Percentiles rank a stretch among this genome's conserved stretches.
These are phyloP conservation scores for Crossaster papposus DNA, from an alignment of 53 echinoderm and acorn worm genomes.

Conservation along the genomic window DNA sequence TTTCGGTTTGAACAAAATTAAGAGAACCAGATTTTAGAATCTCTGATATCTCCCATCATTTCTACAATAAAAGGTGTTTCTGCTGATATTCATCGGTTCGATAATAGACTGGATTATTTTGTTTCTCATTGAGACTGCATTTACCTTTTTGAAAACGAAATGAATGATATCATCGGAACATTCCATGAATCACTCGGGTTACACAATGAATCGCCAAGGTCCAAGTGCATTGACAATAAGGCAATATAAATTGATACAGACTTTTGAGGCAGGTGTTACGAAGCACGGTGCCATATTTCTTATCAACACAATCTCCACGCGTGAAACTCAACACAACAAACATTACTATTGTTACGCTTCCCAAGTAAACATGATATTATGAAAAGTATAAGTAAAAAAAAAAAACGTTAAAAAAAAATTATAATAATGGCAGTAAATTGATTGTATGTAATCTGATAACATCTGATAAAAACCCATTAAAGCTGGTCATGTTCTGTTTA, in stretches of 20 bases:
- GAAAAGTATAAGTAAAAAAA: too few species aligned
- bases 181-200: background rate
- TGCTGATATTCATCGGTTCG: too few species aligned
- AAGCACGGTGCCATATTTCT: background rate
- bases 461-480: background rate
- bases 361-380: background rate
- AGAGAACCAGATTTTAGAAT: too few species aligned
- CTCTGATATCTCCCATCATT: too few species aligned
- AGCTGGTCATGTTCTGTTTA: constrained; percentile 3
- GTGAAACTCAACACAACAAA: background rate
- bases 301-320: background rate
- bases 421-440: constrained; percentile 27
- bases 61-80: too few species aligned
- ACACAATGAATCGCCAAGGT: background rate
- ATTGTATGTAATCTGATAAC: constrained; percentile 31
- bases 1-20: too few species aligned
- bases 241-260: background rate
- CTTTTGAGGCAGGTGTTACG: background rate
- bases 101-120: too few species aligned
- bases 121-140: background rate
- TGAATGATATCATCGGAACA: background rate
- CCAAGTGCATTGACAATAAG: background rate
- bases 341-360: background rate
- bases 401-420: too few species aligned
- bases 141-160: background rate